Evolutionary conservation across 2,113 vertebrate genomes (phyloP).

Genomic region (Vidua chalybeata): DNA sequence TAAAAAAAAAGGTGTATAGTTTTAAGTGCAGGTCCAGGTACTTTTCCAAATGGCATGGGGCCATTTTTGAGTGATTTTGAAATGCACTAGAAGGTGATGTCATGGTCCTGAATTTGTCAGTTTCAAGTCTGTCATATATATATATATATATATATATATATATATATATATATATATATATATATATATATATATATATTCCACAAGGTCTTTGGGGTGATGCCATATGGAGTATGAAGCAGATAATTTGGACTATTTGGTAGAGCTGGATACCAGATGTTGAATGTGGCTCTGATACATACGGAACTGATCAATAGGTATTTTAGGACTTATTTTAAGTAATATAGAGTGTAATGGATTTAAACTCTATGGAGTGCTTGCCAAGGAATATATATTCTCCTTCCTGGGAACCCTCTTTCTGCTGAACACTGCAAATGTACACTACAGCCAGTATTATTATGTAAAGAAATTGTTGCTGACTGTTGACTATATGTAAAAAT

Average conservation of each 20-base stretch:
- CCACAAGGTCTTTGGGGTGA: not conserved
- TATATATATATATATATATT: rapidly evolving
- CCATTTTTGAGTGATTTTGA: not conserved
- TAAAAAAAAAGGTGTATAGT: not conserved
- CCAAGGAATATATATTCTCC: not conserved
- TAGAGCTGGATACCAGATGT: not conserved
- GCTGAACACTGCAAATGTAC: not conserved
- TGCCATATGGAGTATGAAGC: not conserved
- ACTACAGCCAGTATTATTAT: not conserved
- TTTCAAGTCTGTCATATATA: not conserved
- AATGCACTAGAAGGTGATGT: not conserved
- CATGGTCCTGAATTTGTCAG: not conserved
- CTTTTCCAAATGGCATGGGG: not conserved
- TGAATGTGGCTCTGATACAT: not conserved
- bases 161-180: not conserved
- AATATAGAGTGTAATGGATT: not conserved
- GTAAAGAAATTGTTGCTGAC: not conserved
- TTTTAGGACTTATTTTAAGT: not conserved
- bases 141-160: rapidly evolving
- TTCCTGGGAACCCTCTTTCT: not conserved
- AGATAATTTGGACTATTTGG: not conserved
- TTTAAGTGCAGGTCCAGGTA: not conserved
- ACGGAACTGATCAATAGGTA: not conserved
- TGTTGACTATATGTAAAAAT: not conserved
- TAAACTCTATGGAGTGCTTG: not conserved